Percentiles rank a stretch among this genome's conserved stretches.
These are phyloP conservation scores for Aricia agestis DNA, from an alignment of 1,140 invertebrate species.

Conservation along the genomic window DNA sequence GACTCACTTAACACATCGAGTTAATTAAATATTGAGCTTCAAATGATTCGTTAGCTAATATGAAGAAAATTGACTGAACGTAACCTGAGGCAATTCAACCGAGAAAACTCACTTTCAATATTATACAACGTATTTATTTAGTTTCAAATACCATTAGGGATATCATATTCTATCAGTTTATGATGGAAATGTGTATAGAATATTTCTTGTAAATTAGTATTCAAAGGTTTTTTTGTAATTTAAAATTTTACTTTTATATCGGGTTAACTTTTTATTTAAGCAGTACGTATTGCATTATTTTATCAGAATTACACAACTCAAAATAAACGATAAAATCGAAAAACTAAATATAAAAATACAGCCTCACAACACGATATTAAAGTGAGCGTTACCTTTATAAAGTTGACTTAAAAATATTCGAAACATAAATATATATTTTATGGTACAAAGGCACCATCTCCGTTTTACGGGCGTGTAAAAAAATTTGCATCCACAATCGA, in stretches of 20 bases:
- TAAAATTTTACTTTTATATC: no score
- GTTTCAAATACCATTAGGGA: not conserved
- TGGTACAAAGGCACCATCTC: constrained; percentile 13
- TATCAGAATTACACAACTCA: no score
- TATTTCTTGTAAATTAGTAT: no score
- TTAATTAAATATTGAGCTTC: not conserved
- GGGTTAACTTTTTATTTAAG: no score
- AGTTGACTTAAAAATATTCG: constrained; percentile 5
- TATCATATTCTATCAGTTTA: no score
- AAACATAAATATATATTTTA: constrained; percentile 11
- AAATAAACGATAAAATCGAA: no score
- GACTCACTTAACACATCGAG: no score
- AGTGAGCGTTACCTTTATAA: not conserved
- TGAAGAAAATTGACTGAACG: not conserved
- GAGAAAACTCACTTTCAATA: not conserved
- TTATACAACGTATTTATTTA: not conserved
- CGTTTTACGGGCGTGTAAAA: constrained; percentile 49
- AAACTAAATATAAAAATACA: not conserved
- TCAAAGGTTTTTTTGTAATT: no score
- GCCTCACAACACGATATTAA: not conserved
- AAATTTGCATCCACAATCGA: constrained; percentile 51
- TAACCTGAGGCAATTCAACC: not conserved
- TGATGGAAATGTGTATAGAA: no score
- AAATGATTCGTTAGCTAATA: not conserved
- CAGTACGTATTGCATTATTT: no score